These are phyloP conservation scores for Hypomecis atomaria DNA, from an alignment of 2,888 invertebrate genomes.

Conservation along the genomic window DNA sequence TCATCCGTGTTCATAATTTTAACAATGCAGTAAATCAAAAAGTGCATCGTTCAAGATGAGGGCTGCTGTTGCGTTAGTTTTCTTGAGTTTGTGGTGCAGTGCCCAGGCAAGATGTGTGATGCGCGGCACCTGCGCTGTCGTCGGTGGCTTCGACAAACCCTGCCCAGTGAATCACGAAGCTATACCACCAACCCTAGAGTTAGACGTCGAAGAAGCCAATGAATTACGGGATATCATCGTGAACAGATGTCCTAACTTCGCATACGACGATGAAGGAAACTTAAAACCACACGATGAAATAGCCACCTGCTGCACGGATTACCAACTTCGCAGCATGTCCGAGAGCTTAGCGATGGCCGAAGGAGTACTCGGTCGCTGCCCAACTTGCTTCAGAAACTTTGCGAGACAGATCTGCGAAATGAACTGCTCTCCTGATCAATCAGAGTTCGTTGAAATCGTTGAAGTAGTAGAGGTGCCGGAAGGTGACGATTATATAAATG, in stretches of 20 bases:
- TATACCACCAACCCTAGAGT: conserved; percentile 57
- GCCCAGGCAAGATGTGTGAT: conserved; percentile 62
- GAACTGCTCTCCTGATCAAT: conserved; percentile 91
- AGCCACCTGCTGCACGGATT: conserved; percentile 85
- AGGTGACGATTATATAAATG: conserved; percentile 68
- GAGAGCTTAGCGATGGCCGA: conserved; percentile 85
- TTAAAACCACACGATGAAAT: conserved; percentile 65
- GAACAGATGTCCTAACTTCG: conserved; percentile 86
- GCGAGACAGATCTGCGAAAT: conserved; percentile 90
- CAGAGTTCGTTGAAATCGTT: conserved; percentile 64
- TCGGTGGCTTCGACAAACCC: conserved; percentile 56
- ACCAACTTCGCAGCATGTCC: conserved; percentile 82
- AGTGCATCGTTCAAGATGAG: conserved; percentile 52
- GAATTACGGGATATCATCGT: conserved; percentile 69
- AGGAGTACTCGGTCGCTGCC: conserved; percentile 90
- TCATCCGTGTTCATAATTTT: conserved; percentile 24
- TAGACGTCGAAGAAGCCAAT: conserved; percentile 59
- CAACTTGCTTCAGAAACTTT: conserved; percentile 92
- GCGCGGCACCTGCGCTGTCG: conserved; percentile 60
- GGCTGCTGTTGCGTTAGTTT: conserved; percentile 43
- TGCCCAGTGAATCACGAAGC: conserved; percentile 60
- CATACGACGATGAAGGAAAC: conserved; percentile 68
- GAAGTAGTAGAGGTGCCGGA: conserved; percentile 45
- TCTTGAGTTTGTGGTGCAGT: conserved; percentile 55
- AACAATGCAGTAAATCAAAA: conserved; percentile 32